These are phyloP conservation scores for Acrobeloides nanus DNA, from an alignment of 2,888 invertebrate genomes.

Conservation along the genomic window DNA sequence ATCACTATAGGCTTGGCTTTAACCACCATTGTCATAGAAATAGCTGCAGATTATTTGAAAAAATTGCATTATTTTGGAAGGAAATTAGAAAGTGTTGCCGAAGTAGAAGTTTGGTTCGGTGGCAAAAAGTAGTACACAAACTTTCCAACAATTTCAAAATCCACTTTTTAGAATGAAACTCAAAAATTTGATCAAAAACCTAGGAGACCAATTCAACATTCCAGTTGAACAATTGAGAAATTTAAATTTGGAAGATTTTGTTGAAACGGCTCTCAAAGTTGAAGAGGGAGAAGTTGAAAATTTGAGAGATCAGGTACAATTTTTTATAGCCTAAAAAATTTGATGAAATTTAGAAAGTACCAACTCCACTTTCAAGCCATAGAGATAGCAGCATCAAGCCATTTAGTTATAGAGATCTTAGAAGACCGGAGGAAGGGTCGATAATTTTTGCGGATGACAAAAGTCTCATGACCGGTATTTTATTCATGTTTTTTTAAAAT, in stretches of 20 bases:
- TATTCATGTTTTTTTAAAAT: too few relatives aligned
- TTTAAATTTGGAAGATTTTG: constrained; percentile 42
- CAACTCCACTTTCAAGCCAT: too few relatives aligned
- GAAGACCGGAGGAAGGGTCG: too few relatives aligned
- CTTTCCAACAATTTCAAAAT: background rate
- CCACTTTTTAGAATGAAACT: constrained; percentile 37
- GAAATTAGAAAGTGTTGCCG: constrained; percentile 44
- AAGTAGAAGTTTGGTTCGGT: constrained; percentile 47
- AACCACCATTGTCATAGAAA: constrained; percentile 45
- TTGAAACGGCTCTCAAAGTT: constrained; percentile 45
- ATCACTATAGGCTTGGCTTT: constrained; percentile 44
- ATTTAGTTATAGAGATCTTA: too few relatives aligned
- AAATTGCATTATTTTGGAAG: constrained; percentile 47
- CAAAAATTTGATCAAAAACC: constrained; percentile 43
- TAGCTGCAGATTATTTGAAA: constrained; percentile 42
- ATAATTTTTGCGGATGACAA: too few relatives aligned
- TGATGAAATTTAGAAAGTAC: too few relatives aligned
- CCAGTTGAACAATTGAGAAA: constrained; percentile 33
- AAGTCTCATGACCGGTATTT: too few relatives aligned
- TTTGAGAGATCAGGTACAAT: too few relatives aligned
- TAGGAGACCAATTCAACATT: constrained; percentile 48
- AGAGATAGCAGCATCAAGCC: too few relatives aligned
- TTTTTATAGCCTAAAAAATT: too few relatives aligned
- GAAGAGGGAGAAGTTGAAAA: constrained; percentile 45
- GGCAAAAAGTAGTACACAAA: constrained; percentile 36